A percentile compares a stretch with the other conserved stretches of the same genome.
Conservation (phyloP, 2,113 vertebrate species). For the Gavialis gangeticus region DNA sequence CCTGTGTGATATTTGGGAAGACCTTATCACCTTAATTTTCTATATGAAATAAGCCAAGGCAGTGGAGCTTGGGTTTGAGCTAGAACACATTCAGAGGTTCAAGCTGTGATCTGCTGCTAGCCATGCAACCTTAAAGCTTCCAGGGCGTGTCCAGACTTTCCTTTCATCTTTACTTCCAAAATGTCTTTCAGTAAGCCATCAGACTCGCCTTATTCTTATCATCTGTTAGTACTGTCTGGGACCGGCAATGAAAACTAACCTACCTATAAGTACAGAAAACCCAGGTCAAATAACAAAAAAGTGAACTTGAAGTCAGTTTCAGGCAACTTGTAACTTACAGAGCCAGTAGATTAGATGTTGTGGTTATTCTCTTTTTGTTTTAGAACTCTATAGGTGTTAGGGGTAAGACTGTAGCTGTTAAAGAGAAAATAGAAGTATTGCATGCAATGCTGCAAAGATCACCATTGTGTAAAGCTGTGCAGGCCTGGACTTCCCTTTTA, state of each 20-base stretch:
- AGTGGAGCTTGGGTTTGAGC: accelerated
- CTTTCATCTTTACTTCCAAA: not conserved
- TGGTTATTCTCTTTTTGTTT: accelerated
- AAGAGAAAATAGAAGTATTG: accelerated
- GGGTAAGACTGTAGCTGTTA: not conserved
- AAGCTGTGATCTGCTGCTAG: accelerated
- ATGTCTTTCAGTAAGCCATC: accelerated
- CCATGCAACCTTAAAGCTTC: not conserved
- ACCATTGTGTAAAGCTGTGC: accelerated
- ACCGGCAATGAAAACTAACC: not conserved
- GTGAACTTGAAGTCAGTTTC: not conserved
- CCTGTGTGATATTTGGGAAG: not conserved
- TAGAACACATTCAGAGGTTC: accelerated
- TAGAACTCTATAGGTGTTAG: not conserved
- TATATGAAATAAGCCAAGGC: not conserved
- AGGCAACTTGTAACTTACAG: accelerated
- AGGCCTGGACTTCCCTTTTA: not conserved
- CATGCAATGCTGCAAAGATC: accelerated
- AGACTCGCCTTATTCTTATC: not conserved
- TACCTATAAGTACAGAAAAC: not conserved
- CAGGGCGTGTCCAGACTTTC: not conserved
- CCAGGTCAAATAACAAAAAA: not conserved
- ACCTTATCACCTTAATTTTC: not conserved
- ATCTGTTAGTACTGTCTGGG: not conserved
- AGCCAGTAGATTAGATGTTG: not conserved